Conservation (phyloP, 2,113 vertebrate species). For the Protobothrops mucrosquamatus region DNA sequence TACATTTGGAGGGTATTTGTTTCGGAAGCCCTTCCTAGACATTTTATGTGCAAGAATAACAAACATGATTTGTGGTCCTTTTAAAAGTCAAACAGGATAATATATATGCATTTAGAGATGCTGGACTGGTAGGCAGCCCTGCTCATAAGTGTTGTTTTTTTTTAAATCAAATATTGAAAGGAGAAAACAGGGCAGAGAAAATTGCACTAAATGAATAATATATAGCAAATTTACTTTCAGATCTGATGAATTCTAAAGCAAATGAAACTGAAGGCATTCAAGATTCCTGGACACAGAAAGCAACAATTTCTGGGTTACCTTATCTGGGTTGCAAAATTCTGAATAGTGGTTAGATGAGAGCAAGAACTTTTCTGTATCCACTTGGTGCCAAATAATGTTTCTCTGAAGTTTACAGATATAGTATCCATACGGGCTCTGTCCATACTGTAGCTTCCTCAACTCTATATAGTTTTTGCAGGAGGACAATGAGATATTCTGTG, state of each 20-base stretch:
- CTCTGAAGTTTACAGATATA: neutral
- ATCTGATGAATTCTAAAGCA: neutral
- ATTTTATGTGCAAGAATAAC: neutral
- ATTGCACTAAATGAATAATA: neutral
- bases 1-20: neutral
- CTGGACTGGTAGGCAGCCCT: conserved; percentile 12
- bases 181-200: neutral
- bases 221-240: neutral
- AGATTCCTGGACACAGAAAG: neutral
- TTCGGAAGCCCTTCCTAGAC: neutral
- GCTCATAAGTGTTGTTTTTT: conserved; percentile 3
- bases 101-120: neutral
- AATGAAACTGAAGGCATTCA: neutral
- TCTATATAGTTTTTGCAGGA: neutral
- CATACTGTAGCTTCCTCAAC: neutral
- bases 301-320: neutral
- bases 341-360: neutral
- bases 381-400: neutral
- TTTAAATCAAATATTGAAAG: neutral
- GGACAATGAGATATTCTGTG: neutral
- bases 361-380: neutral
- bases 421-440: neutral
- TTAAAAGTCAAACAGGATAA: conserved; percentile 7
- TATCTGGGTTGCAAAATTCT: neutral
- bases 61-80: neutral